phyloP scores from a whole-genome alignment of 2,888 invertebrate genomes.

The Ectemnius lituratus region DNA sequence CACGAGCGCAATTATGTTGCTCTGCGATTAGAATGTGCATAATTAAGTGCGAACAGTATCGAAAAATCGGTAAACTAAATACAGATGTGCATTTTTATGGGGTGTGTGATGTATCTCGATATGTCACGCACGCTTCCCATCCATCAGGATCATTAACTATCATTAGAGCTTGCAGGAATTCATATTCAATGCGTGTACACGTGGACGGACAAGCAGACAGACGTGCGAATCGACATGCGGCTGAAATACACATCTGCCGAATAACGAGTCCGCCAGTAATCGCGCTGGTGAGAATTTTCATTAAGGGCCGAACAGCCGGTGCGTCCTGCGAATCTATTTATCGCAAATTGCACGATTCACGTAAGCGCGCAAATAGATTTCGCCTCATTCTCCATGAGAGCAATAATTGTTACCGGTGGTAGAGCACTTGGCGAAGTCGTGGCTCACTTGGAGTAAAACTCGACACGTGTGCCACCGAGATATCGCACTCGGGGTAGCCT shows the following conservation, averaged over 20 bases:
- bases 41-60: not conserved
- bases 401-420: too few relatives aligned
- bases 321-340: conserved; percentile 27
- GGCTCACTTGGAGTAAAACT: too few relatives aligned
- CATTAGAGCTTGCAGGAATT: conserved; percentile 17
- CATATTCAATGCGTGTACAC: conserved; percentile 14
- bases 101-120: not conserved
- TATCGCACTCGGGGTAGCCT: too few relatives aligned
- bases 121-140: conserved; percentile 28
- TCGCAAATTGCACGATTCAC: conserved; percentile 36
- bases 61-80: not conserved
- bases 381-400: not conserved
- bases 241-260: conserved; percentile 3
- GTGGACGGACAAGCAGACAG: not conserved
- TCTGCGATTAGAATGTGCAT: not conserved
- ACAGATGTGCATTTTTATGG: not conserved
- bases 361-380: conserved; percentile 27
- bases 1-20: not conserved
- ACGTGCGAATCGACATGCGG: not conserved
- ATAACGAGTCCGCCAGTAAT: conserved; percentile 26
- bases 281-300: conserved; percentile 34
- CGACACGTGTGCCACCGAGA: too few relatives aligned
- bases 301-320: conserved; percentile 8
- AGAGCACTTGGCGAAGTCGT: too few relatives aligned
- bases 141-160: conserved; percentile 42